Evolutionary conservation across 2,888 invertebrate genomes (phyloP).

Genomic region (Aleiodes testaceus): DNA sequence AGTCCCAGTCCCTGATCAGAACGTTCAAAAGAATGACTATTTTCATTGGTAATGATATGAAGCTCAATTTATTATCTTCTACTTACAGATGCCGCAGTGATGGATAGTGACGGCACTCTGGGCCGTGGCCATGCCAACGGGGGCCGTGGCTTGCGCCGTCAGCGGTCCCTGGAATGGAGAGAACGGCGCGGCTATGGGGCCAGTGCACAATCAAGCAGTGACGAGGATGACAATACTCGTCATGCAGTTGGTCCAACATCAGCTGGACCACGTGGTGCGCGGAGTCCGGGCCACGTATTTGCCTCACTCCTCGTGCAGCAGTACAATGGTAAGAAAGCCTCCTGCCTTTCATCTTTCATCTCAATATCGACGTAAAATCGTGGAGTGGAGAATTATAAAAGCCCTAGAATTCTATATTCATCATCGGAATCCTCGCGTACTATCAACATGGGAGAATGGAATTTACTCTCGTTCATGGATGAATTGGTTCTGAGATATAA

Average conservation of each 20-base stretch:
- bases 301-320: slow-evolving; percentile 65
- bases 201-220: slow-evolving; percentile 70
- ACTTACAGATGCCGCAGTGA: slow-evolving; percentile 65
- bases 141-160: slow-evolving; percentile 73
- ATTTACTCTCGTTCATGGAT: slow-evolving; percentile 32
- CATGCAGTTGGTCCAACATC: slow-evolving; percentile 60
- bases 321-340: slow-evolving; percentile 57
- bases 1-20: too few species aligned
- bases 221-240: slow-evolving; percentile 63
- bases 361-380: neutral
- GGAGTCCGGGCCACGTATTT: slow-evolving; percentile 64
- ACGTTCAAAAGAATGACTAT: too few species aligned
- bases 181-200: slow-evolving; percentile 77
- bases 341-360: neutral
- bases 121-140: slow-evolving; percentile 68
- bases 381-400: too few species aligned
- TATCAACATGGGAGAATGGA: slow-evolving; percentile 32
- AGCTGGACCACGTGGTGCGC: slow-evolving; percentile 57
- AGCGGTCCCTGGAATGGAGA: slow-evolving; percentile 77
- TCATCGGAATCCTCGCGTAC: slow-evolving; percentile 9
- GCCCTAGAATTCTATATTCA: neutral
- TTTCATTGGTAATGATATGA: neutral
- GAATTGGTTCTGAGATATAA: slow-evolving; percentile 25
- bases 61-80: neutral
- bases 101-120: slow-evolving; percentile 67